These are phyloP conservation scores for Zonitis immaculata DNA, from an alignment of 2,888 invertebrate species.

Conservation along the genomic window DNA sequence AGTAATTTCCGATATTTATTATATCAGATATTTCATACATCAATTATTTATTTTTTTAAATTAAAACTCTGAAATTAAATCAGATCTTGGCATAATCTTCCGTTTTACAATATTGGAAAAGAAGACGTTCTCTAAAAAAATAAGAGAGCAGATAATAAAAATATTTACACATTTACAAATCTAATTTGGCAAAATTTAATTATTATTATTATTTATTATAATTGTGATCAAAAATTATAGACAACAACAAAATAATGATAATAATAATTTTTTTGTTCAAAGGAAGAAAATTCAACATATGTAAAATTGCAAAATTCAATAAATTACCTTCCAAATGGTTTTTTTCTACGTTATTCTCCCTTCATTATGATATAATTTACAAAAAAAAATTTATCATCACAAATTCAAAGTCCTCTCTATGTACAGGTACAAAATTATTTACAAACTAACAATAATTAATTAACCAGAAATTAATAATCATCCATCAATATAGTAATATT, in stretches of 20 bases:
- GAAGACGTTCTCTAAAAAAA: conserved; percentile 8
- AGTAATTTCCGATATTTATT: conserved; percentile 14
- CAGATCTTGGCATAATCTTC: conserved; percentile 15
- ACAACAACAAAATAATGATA: too few species aligned
- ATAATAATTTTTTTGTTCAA: conserved; percentile 13
- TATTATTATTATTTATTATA: neutral
- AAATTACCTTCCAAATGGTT: neutral
- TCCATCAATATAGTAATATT: conserved; percentile 3
- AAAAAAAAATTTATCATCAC: conserved; percentile 21
- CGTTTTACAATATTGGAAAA: conserved; percentile 11
- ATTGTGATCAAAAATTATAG: conserved; percentile 16
- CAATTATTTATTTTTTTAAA: conserved; percentile 1
- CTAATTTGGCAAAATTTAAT: conserved; percentile 36
- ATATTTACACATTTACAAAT: conserved; percentile 38
- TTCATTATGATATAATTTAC: conserved; percentile 1
- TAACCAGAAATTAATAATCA: neutral
- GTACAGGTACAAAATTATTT: conserved; percentile 26
- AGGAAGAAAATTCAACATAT: conserved; percentile 7
- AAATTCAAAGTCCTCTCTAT: conserved; percentile 19
- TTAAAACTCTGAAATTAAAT: conserved; percentile 16
- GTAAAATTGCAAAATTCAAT: conserved; percentile 6
- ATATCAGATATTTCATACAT: conserved; percentile 17
- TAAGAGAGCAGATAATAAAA: conserved; percentile 30
- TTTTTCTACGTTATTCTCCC: neutral
- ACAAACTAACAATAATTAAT: conserved; percentile 9